Conservation (phyloP, 2,888 invertebrate species). For the Euspilapteryx auroguttella region DNA sequence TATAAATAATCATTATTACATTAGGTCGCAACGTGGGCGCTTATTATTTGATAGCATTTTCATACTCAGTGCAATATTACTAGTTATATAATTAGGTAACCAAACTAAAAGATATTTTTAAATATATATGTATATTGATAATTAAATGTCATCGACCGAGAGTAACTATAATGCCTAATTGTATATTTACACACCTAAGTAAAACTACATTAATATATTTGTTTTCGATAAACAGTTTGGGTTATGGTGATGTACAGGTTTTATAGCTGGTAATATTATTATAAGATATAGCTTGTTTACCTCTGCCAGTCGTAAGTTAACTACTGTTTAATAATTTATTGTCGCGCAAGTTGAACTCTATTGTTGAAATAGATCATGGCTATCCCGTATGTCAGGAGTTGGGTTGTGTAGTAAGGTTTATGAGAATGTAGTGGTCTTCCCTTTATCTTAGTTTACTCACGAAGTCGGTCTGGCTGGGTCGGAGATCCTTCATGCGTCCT, state of each 20-base stretch:
- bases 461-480: no score
- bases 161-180: slow-evolving; percentile 47
- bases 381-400: slow-evolving; percentile 27
- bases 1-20: no score
- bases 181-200: slow-evolving; percentile 50
- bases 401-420: neutral
- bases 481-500: no score
- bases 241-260: slow-evolving; percentile 59
- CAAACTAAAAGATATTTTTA: slow-evolving; percentile 62
- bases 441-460: no score
- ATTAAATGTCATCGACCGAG: slow-evolving; percentile 50
- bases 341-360: slow-evolving; percentile 51
- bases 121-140: slow-evolving; percentile 28
- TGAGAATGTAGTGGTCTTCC: neutral
- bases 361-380: slow-evolving; percentile 59
- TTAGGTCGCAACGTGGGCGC: slow-evolving; percentile 54
- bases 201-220: slow-evolving; percentile 38
- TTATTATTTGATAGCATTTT: slow-evolving; percentile 61
- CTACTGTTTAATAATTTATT: slow-evolving; percentile 59
- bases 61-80: slow-evolving; percentile 65
- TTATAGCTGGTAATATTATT: slow-evolving; percentile 60
- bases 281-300: slow-evolving; percentile 55
- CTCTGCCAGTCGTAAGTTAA: slow-evolving; percentile 60
- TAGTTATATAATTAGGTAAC: slow-evolving; percentile 64
- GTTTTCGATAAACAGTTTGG: slow-evolving; percentile 47